A percentile compares a stretch with the other conserved stretches of the same genome.
Evolutionary conservation across 1,140 invertebrate species (phyloP).

Genomic region (Nymphalis io): DNA sequence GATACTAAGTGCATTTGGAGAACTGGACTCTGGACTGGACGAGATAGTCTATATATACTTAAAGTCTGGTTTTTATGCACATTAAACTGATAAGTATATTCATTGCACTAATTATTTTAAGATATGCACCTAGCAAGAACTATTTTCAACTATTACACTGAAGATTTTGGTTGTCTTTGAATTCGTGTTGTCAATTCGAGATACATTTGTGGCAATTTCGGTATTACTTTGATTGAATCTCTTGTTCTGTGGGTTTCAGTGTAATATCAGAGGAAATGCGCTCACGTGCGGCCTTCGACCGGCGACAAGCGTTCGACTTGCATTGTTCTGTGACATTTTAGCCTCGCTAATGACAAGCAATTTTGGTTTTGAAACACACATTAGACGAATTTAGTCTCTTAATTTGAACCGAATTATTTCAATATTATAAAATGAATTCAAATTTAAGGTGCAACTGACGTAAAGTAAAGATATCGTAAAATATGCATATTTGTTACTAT

Average conservation of each 20-base stretch:
- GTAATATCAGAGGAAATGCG: conserved; percentile 69
- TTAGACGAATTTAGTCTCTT: conserved; percentile 68
- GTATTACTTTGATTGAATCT: not conserved
- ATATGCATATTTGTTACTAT: not conserved
- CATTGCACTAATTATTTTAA: no score
- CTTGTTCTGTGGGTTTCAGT: conserved; percentile 42
- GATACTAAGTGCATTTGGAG: no score
- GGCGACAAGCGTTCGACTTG: conserved; percentile 57
- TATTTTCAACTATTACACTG: no score
- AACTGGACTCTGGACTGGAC: no score
- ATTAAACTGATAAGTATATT: no score
- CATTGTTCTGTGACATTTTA: conserved; percentile 80
- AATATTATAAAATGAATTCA: conserved; percentile 35
- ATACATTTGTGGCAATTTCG: not conserved
- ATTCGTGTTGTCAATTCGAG: no score
- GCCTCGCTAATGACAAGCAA: conserved; percentile 77
- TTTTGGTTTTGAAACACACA: conserved; percentile 76
- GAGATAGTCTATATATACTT: no score
- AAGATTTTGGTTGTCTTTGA: no score
- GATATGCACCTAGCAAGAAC: no score
- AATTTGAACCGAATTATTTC: conserved; percentile 59
- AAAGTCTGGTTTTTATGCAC: no score
- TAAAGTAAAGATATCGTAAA: not conserved
- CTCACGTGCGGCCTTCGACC: conserved; percentile 76
- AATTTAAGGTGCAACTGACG: not conserved